Percentiles rank a stretch among this genome's conserved stretches.
These are phyloP conservation scores for Margaritifera margaritifera DNA, from an alignment of 2,888 invertebrate genomes.

Conservation along the genomic window DNA sequence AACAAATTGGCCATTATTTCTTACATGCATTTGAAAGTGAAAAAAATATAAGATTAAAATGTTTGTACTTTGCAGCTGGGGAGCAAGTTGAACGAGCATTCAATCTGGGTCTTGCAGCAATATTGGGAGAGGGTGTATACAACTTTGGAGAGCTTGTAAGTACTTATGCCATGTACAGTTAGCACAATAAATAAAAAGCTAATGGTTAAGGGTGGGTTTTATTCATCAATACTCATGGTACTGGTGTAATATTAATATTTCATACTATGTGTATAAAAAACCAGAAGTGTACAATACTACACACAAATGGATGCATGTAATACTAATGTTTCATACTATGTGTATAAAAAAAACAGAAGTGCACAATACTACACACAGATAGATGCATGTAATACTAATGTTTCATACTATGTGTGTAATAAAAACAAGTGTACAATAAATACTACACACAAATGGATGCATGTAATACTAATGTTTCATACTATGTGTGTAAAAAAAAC, in stretches of 20 bases:
- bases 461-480: background rate
- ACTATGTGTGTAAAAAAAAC: too few relatives aligned
- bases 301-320: too few relatives aligned
- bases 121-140: conserved; percentile 89
- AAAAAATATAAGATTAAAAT: background rate
- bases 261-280: too few relatives aligned
- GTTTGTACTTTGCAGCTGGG: conserved; percentile 39
- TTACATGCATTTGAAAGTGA: background rate
- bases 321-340: too few relatives aligned
- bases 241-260: background rate
- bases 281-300: too few relatives aligned
- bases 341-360: too few relatives aligned
- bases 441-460: too few relatives aligned
- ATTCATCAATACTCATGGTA: background rate
- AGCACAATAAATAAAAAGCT: too few relatives aligned
- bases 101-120: conserved; percentile 92
- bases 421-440: too few relatives aligned
- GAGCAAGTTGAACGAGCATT: conserved; percentile 80
- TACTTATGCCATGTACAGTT: conserved; percentile 2
- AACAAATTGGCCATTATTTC: too few relatives aligned
- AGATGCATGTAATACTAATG: background rate
- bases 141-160: conserved; percentile 94
- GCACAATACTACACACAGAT: too few relatives aligned
- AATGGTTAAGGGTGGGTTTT: background rate
- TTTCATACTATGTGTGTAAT: background rate